Percentiles rank a stretch among this genome's conserved stretches.
Evolutionary conservation across 2,888 invertebrate species (phyloP).

Genomic region (Orgyia antiqua): DNA sequence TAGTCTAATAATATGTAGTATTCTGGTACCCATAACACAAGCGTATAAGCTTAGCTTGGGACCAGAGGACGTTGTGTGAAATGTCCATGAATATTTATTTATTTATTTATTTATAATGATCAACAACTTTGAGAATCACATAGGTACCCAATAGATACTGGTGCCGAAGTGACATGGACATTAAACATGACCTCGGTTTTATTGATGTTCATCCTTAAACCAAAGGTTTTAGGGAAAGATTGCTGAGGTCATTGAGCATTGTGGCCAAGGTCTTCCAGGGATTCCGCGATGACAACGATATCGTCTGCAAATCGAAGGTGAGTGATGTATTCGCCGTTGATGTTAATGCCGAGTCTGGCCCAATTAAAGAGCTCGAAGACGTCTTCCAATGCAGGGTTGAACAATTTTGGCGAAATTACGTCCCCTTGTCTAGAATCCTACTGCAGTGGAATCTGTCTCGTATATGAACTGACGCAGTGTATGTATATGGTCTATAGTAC

Average conservation of each 20-base stretch:
- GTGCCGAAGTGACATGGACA: not conserved
- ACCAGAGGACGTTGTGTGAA: too few relatives aligned
- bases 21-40: too few relatives aligned
- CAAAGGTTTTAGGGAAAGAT: not conserved
- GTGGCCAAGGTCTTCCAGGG: not conserved
- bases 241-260: not conserved
- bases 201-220: not conserved
- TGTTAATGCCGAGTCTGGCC: not conserved
- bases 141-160: not conserved
- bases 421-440: too few relatives aligned
- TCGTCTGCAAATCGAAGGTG: not conserved
- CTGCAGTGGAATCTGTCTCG: too few relatives aligned
- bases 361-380: not conserved
- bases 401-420: too few relatives aligned
- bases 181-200: not conserved
- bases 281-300: not conserved
- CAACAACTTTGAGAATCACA: not conserved
- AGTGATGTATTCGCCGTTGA: not conserved
- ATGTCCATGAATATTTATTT: too few relatives aligned
- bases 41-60: too few relatives aligned
- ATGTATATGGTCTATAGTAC: too few relatives aligned
- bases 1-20: too few relatives aligned
- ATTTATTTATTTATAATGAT: slow-evolving; percentile 1
- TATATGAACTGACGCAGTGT: too few relatives aligned
- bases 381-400: not conserved